These are phyloP conservation scores for Axea sp. DNA, from an alignment of 2,888 invertebrate species.

Conservation along the genomic window DNA sequence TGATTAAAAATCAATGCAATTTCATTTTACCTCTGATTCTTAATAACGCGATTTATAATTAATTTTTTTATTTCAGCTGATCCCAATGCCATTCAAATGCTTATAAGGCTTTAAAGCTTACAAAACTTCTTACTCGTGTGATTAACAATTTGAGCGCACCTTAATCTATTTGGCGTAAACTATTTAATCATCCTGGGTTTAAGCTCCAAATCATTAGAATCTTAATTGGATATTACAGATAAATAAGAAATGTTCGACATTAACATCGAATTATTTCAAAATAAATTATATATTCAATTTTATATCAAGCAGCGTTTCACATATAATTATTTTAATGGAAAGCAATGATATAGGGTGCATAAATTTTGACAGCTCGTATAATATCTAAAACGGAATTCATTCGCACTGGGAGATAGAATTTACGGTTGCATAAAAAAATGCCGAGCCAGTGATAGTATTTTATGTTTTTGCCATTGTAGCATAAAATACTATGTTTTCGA, in stretches of 20 bases:
- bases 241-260: too few species aligned
- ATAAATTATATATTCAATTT: too few species aligned
- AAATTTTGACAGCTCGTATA: slow-evolving; percentile 22
- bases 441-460: slow-evolving; percentile 32
- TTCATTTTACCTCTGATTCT: too few species aligned
- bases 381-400: slow-evolving; percentile 31
- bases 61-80: slow-evolving; percentile 5
- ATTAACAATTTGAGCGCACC: slow-evolving; percentile 32
- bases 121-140: slow-evolving; percentile 32
- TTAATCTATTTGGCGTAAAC: slow-evolving; percentile 30
- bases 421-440: slow-evolving; percentile 39
- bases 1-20: too few species aligned
- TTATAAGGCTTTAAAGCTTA: slow-evolving; percentile 8
- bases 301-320: neutral
- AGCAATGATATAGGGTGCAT: neutral
- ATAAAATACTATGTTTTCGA: slow-evolving; percentile 33
- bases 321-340: neutral
- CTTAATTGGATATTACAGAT: slow-evolving; percentile 15
- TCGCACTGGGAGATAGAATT: slow-evolving; percentile 25
- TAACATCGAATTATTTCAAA: too few species aligned
- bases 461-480: slow-evolving; percentile 32
- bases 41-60: too few species aligned
- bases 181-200: slow-evolving; percentile 8
- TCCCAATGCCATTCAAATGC: slow-evolving; percentile 20
- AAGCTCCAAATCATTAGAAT: slow-evolving; percentile 20